Evolutionary conservation across 2,888 invertebrate genomes (phyloP).

Genomic region (Pecten maximus): DNA sequence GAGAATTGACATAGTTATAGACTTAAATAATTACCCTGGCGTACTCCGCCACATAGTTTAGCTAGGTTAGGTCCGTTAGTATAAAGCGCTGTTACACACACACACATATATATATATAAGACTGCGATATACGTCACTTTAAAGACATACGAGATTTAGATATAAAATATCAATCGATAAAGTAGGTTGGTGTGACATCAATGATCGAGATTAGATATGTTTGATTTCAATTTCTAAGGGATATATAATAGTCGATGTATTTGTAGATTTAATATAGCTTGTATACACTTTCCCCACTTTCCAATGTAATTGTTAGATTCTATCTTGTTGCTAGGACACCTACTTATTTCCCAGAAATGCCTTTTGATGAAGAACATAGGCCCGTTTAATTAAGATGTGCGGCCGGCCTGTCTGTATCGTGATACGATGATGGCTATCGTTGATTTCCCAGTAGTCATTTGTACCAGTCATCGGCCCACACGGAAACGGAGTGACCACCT

Average conservation of each 20-base stretch:
- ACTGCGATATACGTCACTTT: no score
- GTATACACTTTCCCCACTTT: background rate
- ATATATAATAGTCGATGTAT: background rate
- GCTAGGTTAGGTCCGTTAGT: no score
- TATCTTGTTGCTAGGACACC: background rate
- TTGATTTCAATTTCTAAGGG: background rate
- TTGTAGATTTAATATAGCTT: background rate
- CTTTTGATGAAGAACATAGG: background rate
- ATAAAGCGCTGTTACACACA: no score
- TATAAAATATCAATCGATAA: no score
- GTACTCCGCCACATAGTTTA: no score
- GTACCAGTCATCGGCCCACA: background rate
- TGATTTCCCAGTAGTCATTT: slow-evolving; percentile 22
- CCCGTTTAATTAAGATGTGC: slow-evolving; percentile 23
- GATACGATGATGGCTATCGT: slow-evolving; percentile 6
- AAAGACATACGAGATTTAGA: no score
- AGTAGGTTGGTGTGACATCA: no score
- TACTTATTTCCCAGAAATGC: background rate
- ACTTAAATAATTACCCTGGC: no score
- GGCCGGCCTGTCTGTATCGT: background rate
- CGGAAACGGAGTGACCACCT: background rate
- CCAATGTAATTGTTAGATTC: background rate
- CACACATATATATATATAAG: no score
- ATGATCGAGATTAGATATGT: background rate
- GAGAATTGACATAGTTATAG: no score